Percentiles rank a stretch among this genome's conserved stretches.
These are phyloP conservation scores for Sebastes matsubarae DNA, from an alignment of 2,797 vertebrate genomes.

Conservation along the genomic window DNA sequence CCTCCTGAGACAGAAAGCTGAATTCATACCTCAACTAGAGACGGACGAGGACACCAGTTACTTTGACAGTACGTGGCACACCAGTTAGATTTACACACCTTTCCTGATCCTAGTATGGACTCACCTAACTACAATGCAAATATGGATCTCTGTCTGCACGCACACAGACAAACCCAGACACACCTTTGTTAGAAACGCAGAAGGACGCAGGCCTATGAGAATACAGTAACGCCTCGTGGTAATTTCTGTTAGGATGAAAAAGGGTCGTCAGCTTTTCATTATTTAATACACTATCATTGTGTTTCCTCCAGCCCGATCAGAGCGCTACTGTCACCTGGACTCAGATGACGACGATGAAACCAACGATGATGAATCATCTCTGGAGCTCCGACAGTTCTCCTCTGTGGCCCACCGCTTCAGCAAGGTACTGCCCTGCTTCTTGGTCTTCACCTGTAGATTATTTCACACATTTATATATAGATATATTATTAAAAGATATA, in stretches of 20 bases:
- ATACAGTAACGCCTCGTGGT: neutral
- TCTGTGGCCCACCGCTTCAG: slow-evolving; percentile 95
- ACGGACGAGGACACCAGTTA: slow-evolving; percentile 95
- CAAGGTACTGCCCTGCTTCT: slow-evolving; percentile 80
- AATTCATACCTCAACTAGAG: slow-evolving; percentile 93
- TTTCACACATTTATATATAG: neutral
- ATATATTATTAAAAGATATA: neutral
- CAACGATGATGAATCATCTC: slow-evolving; percentile 89
- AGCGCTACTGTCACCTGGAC: slow-evolving; percentile 89
- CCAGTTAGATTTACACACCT: neutral
- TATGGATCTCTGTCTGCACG: neutral
- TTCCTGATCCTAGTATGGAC: neutral
- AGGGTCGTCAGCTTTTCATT: neutral
- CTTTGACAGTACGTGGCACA: slow-evolving; percentile 88
- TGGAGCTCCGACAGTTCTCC: slow-evolving; percentile 93
- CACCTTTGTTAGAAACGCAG: neutral
- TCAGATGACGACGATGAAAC: slow-evolving; percentile 91
- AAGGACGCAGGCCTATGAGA: neutral
- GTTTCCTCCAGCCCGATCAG: slow-evolving; percentile 84
- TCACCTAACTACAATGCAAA: neutral
- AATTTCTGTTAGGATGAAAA: neutral
- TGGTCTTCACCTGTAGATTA: neutral
- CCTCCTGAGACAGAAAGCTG: slow-evolving; percentile 92
- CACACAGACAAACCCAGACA: neutral
- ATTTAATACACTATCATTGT: neutral